Percentiles rank a stretch among this genome's conserved stretches.
Conservation (phyloP, 2,113 vertebrate genomes). For the Hippolais icterina region DNA sequence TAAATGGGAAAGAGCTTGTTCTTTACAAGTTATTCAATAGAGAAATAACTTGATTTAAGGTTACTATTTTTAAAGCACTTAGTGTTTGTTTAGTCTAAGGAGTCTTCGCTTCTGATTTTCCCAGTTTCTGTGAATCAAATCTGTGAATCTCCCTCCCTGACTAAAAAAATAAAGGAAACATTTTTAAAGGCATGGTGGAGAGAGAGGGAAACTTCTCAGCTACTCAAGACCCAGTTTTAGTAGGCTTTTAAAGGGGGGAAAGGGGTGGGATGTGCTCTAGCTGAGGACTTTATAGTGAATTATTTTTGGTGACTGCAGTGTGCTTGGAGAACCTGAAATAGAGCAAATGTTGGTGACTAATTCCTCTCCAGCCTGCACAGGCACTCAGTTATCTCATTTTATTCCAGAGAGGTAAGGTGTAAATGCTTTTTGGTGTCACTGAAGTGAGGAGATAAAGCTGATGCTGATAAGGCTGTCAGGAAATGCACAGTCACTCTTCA, state of each 20-base stretch:
- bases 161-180: not conserved
- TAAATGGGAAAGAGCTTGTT: not conserved
- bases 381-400: not conserved
- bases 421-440: not conserved
- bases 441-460: not conserved
- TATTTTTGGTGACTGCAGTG: not conserved
- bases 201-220: not conserved
- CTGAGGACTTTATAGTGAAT: not conserved
- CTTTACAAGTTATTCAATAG: not conserved
- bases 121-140: not conserved
- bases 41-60: not conserved
- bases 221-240: not conserved
- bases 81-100: not conserved
- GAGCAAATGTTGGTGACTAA: not conserved
- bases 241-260: not conserved
- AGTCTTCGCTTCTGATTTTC: not conserved
- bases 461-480: slow-evolving; percentile 43
- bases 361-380: not conserved
- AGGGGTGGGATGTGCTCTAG: not conserved
- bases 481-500: slow-evolving; percentile 49
- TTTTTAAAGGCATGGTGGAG: not conserved
- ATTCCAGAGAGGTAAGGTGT: not conserved
- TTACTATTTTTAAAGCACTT: not conserved
- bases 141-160: not conserved
- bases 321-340: not conserved